Conservation (phyloP, 2,888 invertebrate genomes). For the Agrypnus murinus region DNA sequence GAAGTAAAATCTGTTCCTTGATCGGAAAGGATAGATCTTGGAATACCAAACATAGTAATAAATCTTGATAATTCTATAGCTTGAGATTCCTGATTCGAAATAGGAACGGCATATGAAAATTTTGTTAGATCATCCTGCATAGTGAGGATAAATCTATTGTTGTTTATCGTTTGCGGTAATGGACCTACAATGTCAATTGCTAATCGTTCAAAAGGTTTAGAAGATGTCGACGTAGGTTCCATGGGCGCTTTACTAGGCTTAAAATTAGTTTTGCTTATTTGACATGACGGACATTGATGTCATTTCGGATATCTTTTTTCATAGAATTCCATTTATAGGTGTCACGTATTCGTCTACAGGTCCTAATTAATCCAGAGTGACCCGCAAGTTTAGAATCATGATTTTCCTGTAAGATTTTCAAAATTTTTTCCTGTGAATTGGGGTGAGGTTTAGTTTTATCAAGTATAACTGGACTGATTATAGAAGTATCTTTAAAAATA, state of each 20-base stretch:
- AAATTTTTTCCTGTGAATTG: constrained; percentile 42
- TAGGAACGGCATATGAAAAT: no score
- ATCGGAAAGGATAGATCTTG: no score
- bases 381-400: constrained; percentile 38
- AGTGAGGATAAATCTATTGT: no score
- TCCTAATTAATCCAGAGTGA: constrained; percentile 30
- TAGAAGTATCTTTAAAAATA: constrained; percentile 21
- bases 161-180: no score
- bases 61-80: no score
- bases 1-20: no score
- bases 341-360: no score
- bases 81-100: no score
- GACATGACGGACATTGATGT: no score
- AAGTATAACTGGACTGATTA: not conserved
- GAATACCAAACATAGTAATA: no score
- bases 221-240: constrained; percentile 61
- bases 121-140: no score
- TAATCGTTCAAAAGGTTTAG: constrained; percentile 60
- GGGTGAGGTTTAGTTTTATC: constrained; percentile 9
- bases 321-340: constrained; percentile 44
- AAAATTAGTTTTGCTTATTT: constrained; percentile 52
- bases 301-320: constrained; percentile 45
- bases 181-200: constrained; percentile 45
- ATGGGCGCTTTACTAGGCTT: constrained; percentile 58
- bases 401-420: constrained; percentile 40